A percentile compares a stretch with the other conserved stretches of the same genome.
These are phyloP conservation scores for Belonocnema kinseyi DNA, from an alignment of 1,140 invertebrate genomes.

Conservation along the genomic window DNA sequence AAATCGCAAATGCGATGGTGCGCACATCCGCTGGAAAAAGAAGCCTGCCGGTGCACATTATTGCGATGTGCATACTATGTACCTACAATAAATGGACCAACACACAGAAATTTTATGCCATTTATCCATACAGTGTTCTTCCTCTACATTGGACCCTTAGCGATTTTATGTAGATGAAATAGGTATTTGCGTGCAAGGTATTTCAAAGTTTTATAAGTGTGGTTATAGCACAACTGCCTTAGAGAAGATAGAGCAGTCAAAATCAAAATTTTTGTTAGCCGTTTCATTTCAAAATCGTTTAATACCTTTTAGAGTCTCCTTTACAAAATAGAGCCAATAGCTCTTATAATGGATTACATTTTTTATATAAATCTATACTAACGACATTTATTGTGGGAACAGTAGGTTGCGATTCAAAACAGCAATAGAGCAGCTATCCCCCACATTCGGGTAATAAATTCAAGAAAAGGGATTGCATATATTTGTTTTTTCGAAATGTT, in stretches of 20 bases:
- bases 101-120: conserved; percentile 10
- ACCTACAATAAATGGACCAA: conserved; percentile 25
- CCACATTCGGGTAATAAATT: too few relatives aligned
- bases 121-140: neutral
- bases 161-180: conserved; percentile 19
- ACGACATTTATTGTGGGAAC: too few relatives aligned
- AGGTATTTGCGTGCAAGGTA: conserved; percentile 23
- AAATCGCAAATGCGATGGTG: conserved; percentile 71
- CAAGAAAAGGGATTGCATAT: too few relatives aligned
- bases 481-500: too few relatives aligned
- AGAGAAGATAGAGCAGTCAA: neutral
- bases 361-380: too few relatives aligned
- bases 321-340: too few relatives aligned
- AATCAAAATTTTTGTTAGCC: neutral
- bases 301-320: too few relatives aligned
- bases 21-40: conserved; percentile 64
- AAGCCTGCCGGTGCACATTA: conserved; percentile 41
- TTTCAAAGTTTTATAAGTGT: neutral
- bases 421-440: too few relatives aligned
- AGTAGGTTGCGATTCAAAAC: too few relatives aligned
- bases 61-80: conserved; percentile 35
- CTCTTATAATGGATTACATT: too few relatives aligned
- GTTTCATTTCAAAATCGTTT: neutral
- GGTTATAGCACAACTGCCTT: neutral
- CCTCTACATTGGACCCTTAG: conserved; percentile 2